These are phyloP conservation scores for Thyatira batis DNA, from an alignment of 2,888 invertebrate species.

Conservation along the genomic window DNA sequence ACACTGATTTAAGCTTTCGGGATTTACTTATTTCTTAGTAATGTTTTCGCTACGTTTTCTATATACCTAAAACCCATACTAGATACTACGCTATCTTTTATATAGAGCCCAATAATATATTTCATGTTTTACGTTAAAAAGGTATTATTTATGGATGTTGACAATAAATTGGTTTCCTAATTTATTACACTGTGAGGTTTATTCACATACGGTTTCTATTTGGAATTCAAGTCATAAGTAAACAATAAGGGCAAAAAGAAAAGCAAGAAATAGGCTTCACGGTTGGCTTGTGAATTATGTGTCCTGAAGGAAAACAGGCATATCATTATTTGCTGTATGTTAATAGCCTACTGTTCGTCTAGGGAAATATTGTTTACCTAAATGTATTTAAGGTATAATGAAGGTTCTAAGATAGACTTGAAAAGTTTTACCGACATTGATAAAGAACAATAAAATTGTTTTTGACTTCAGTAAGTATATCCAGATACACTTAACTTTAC, in stretches of 20 bases:
- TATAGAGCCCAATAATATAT: no score
- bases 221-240: conserved; percentile 6
- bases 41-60: no score
- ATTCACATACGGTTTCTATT: not conserved
- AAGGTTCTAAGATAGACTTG: no score
- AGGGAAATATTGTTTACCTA: no score
- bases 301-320: conserved; percentile 24
- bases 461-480: not conserved
- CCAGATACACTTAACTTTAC: no score
- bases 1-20: not conserved
- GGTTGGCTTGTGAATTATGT: conserved; percentile 30
- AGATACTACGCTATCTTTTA: no score
- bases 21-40: not conserved
- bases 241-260: conserved; percentile 5
- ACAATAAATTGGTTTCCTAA: not conserved
- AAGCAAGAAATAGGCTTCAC: conserved; percentile 17
- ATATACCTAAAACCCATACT: no score
- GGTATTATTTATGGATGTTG: not conserved
- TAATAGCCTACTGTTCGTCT: conserved; percentile 24
- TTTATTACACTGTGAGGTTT: not conserved
- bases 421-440: conserved; percentile 1
- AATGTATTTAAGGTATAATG: no score
- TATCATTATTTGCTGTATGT: conserved; percentile 29
- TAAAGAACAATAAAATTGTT: not conserved
- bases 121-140: no score